Conservation (phyloP, 2,888 invertebrate genomes). For the Eupithecia subfuscata region DNA sequence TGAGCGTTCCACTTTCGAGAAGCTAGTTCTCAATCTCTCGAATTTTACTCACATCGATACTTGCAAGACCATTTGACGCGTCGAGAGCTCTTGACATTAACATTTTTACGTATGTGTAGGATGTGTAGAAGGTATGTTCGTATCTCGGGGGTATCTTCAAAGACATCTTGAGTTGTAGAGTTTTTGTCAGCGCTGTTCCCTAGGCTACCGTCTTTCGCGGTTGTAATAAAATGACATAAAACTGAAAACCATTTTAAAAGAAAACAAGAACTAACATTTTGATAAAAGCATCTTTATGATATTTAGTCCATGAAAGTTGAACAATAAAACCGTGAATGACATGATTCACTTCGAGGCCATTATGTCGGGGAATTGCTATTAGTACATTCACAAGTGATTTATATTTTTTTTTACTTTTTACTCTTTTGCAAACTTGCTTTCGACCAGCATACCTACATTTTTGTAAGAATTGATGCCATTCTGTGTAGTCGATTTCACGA, state of each 20-base stretch:
- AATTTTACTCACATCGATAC: too few relatives aligned
- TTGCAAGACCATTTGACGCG: background rate
- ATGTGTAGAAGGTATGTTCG: background rate
- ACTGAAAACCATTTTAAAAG: background rate
- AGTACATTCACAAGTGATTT: conserved; percentile 43
- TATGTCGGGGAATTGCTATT: conserved; percentile 37
- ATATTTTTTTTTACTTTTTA: conserved; percentile 36
- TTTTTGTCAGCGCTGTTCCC: background rate
- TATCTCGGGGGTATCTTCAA: background rate
- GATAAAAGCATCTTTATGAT: conserved; percentile 7
- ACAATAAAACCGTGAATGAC: conserved; percentile 21
- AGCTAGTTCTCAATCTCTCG: too few relatives aligned
- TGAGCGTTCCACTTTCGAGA: too few relatives aligned
- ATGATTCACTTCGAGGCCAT: conserved; percentile 30
- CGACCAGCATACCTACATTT: background rate
- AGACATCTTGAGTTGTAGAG: background rate
- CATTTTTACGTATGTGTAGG: background rate
- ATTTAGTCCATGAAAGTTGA: conserved; percentile 14
- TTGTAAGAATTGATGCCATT: background rate
- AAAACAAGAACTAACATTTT: conserved; percentile 13
- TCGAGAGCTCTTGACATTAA: background rate
- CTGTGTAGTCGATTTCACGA: background rate
- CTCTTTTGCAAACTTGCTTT: background rate
- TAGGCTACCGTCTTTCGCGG: background rate
- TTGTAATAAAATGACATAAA: background rate